Evolutionary conservation across 2,888 invertebrate genomes (phyloP).

Genomic region (Carabus problematicus): DNA sequence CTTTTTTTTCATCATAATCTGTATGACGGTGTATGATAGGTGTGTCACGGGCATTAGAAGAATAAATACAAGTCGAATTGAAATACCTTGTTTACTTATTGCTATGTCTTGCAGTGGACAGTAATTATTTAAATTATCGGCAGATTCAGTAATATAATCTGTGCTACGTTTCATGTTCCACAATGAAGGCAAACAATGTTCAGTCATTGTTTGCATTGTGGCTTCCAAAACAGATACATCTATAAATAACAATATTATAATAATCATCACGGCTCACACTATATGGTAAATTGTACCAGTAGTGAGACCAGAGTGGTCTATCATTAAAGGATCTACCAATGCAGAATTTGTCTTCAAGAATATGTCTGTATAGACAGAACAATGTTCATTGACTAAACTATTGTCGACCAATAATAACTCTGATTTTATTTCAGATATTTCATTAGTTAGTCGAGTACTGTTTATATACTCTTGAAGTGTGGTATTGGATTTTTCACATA

Average conservation of each 20-base stretch:
- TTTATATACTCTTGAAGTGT: slow-evolving; percentile 54
- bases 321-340: slow-evolving; percentile 20
- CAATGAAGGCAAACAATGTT: slow-evolving; percentile 57
- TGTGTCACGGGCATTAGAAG: too few species aligned
- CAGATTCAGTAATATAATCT: slow-evolving; percentile 1
- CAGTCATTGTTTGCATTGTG: slow-evolving; percentile 58
- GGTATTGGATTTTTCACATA: slow-evolving; percentile 57
- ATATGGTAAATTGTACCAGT: slow-evolving; percentile 15
- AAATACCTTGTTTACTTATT: too few species aligned
- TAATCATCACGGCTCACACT: not conserved
- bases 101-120: too few species aligned
- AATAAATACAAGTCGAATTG: too few species aligned
- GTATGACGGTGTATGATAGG: too few species aligned
- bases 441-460: slow-evolving; percentile 47
- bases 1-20: too few species aligned
- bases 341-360: slow-evolving; percentile 31
- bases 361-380: slow-evolving; percentile 30
- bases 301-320: slow-evolving; percentile 22
- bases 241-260: slow-evolving; percentile 22
- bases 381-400: slow-evolving; percentile 23
- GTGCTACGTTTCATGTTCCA: slow-evolving; percentile 55
- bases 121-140: too few species aligned
- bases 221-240: slow-evolving; percentile 56
- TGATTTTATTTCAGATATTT: slow-evolving; percentile 25
- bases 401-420: slow-evolving; percentile 31